These are phyloP conservation scores for Atrina japonica DNA, from an alignment of 2,888 invertebrate species.

Conservation along the genomic window DNA sequence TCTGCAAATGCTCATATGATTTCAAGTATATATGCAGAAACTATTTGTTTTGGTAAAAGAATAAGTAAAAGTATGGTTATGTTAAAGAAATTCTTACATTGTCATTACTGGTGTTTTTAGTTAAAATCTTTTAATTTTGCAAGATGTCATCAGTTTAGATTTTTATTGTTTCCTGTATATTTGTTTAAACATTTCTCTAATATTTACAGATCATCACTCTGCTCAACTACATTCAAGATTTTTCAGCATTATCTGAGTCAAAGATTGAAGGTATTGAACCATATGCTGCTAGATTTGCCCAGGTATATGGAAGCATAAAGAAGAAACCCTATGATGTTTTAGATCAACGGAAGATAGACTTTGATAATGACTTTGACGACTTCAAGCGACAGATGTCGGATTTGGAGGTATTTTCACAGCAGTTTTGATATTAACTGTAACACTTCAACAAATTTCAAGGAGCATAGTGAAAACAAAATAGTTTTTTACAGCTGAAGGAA, in stretches of 20 bases:
- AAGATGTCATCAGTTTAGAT: no score
- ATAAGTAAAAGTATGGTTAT: no score
- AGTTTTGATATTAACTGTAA: neutral
- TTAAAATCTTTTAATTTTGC: no score
- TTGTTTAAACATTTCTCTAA: neutral
- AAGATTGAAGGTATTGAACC: conserved; percentile 90
- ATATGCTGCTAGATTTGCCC: conserved; percentile 86
- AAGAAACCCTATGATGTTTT: conserved; percentile 89
- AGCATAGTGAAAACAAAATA: no score
- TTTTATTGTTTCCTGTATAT: neutral
- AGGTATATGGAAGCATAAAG: conserved; percentile 86
- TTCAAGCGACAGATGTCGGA: conserved; percentile 87
- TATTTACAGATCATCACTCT: conserved; percentile 87
- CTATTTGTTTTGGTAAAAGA: no score
- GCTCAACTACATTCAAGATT: conserved; percentile 87
- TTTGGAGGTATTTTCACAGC: conserved; percentile 84
- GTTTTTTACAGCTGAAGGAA: no score
- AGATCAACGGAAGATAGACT: conserved; percentile 88
- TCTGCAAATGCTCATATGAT: no score
- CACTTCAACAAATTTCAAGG: no score
- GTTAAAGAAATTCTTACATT: no score
- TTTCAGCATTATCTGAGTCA: conserved; percentile 88
- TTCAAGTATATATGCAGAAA: no score
- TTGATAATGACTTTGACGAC: conserved; percentile 88
- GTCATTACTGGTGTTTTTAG: no score